Conservation (phyloP, 2,888 invertebrate species). For the Megalurothrips usitatus region DNA sequence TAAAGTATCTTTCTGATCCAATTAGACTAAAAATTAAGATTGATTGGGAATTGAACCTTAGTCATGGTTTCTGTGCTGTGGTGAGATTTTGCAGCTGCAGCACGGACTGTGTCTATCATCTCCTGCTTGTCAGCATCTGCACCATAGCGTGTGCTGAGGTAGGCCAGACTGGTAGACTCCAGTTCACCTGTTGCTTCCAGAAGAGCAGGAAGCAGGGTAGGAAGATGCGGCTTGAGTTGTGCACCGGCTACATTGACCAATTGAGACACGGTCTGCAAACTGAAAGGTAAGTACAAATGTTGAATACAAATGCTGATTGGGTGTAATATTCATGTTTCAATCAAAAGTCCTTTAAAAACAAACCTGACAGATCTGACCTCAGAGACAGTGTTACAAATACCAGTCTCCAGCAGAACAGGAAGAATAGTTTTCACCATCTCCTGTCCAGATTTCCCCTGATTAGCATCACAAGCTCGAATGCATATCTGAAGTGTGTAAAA, state of each 20-base stretch:
- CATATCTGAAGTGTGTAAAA: conserved; percentile 56
- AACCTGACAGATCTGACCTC: conserved; percentile 75
- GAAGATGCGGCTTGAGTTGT: conserved; percentile 74
- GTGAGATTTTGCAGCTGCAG: conserved; percentile 75
- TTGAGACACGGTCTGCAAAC: conserved; percentile 80
- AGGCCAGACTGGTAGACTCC: conserved; percentile 73
- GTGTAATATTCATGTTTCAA: conserved; percentile 4
- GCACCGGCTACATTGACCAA: conserved; percentile 76
- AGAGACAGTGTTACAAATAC: conserved; percentile 71
- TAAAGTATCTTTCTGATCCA: neutral
- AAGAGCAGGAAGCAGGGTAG: conserved; percentile 74
- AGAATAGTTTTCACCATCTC: conserved; percentile 67
- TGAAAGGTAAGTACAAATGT: conserved; percentile 42
- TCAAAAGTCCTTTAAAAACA: conserved; percentile 28
- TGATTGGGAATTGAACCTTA: conserved; percentile 52
- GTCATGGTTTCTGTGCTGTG: conserved; percentile 84
- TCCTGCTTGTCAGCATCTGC: conserved; percentile 69
- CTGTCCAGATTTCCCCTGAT: conserved; percentile 67
- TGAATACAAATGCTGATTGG: neutral
- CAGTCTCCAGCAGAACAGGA: conserved; percentile 73
- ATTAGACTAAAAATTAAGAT: neutral
- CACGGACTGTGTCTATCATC: conserved; percentile 70
- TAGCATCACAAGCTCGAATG: conserved; percentile 62
- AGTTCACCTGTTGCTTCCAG: conserved; percentile 82
- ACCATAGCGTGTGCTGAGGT: conserved; percentile 66